Base-by-base conservation (phyloP, 2,888 invertebrate genomes). In the Athrips mouffetella region DNA sequence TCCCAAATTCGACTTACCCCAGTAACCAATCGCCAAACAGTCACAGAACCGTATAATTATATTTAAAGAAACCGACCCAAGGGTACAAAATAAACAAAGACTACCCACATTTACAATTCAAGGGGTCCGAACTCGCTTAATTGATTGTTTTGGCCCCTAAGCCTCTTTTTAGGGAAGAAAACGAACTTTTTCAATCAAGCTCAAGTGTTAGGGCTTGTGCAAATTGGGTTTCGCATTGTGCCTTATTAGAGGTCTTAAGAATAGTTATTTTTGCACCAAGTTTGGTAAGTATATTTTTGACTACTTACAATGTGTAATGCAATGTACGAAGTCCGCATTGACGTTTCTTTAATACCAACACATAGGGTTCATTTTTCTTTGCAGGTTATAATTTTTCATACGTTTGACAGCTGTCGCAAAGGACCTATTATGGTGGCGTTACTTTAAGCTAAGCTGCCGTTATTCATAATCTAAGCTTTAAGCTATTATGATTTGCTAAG, bases 181-280 rank as follows among this genome's bases (percentile, higher is more conserved):
- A 65, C 51, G 63, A 80, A 81, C 71, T 81, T 83, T 82, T 82
- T 80, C 81, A 81, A 83, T 81, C 80, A 79, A 73, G 70, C 60
- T 60, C 61, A 63, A 63, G 65, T 65, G 66, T 73, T 66, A 69
- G 46, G 54, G 51, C 47, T 20, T 13, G 41, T 50, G 16, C 31
- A 29, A 41, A 46, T 23, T 41, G 11, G 39, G 30, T 7, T 31
- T 31, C 20, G 37, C 16, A 37, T 37, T 37, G n/a, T 37, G 20
- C 21, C 37, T 37, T 37, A 18, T 44, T 50, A 49, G 20, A 46
- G 7, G 16, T 16, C 21, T 37, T 37, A 37, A 8, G 18, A 37
- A 20, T 37, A 37, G n/a, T n/a, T n/a, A n/a, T n/a, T n/a, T n/a
- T n/a, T n/a, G n/a, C n/a, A n/a, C n/a, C n/a, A n/a, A n/a, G n/a